Conservation (phyloP, 2,888 invertebrate species). For the Archaeoteleia sp. region DNA sequence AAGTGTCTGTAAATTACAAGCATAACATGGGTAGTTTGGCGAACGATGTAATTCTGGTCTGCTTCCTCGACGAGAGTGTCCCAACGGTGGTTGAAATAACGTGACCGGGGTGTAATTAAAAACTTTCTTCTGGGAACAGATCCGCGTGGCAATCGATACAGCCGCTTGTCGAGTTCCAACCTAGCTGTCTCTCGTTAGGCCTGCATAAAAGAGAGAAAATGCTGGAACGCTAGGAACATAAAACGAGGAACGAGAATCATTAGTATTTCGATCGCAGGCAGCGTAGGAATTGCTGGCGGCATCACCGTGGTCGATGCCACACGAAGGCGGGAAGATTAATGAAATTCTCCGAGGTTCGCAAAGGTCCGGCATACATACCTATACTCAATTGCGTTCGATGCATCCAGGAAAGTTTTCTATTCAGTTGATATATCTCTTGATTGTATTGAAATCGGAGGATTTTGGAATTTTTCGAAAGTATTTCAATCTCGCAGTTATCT, state of each 20-base stretch:
- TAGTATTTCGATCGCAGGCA: slow-evolving; percentile 44
- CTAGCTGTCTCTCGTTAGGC: slow-evolving; percentile 53
- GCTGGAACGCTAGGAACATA: not conserved
- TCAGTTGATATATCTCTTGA: slow-evolving; percentile 1
- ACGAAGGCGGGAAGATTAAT: slow-evolving; percentile 58
- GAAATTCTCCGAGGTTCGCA: slow-evolving; percentile 56
- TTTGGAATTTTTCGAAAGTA: not conserved
- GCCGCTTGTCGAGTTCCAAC: slow-evolving; percentile 18
- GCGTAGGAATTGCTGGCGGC: slow-evolving; percentile 52
- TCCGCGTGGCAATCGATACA: slow-evolving; percentile 30
- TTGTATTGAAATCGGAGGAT: no score
- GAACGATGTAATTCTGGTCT: not conserved
- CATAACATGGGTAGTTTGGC: not conserved
- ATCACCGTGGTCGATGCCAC: slow-evolving; percentile 36
- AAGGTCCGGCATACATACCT: not conserved
- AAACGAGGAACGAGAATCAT: slow-evolving; percentile 33
- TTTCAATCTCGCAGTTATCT: no score
- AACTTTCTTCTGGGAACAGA: slow-evolving; percentile 31
- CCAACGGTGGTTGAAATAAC: slow-evolving; percentile 15
- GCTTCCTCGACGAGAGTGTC: no score
- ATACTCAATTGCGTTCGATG: not conserved
- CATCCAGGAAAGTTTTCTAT: not conserved
- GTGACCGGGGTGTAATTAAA: slow-evolving; percentile 40
- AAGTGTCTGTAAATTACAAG: slow-evolving; percentile 1
- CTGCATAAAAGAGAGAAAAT: slow-evolving; percentile 8